phyloP scores from a whole-genome alignment of 1,140 invertebrate species.

The Drosophila sechellia region DNA sequence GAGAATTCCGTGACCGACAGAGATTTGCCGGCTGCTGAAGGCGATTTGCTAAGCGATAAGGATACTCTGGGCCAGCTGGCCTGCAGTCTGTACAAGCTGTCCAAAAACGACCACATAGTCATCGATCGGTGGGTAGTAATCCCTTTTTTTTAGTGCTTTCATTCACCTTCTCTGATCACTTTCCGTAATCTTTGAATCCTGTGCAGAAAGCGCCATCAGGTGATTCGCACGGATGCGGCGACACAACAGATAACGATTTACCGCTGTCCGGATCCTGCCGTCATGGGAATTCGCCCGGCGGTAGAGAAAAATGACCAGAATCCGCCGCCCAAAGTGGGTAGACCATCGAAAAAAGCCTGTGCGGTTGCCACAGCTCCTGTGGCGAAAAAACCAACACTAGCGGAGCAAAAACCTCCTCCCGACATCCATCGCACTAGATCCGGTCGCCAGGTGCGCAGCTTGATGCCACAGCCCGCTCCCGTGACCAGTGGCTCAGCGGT shows the following conservation, averaged over 20 bases:
- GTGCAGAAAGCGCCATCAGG: constrained; percentile 71
- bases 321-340: constrained; percentile 21
- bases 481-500: background rate
- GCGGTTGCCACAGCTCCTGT: background rate
- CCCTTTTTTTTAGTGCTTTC: too few species aligned
- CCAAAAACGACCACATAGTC: constrained; percentile 73
- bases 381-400: background rate
- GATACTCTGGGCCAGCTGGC: constrained; percentile 68
- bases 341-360: constrained; percentile 30
- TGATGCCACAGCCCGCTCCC: constrained; percentile 37
- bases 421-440: constrained; percentile 56
- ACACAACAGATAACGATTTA: constrained; percentile 78
- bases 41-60: constrained; percentile 15
- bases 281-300: constrained; percentile 58
- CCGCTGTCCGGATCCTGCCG: constrained; percentile 64
- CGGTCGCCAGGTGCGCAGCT: constrained; percentile 52
- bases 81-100: constrained; percentile 64
- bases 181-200: background rate
- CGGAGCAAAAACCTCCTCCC: constrained; percentile 5
- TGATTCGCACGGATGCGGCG: constrained; percentile 57
- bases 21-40: background rate
- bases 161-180: background rate
- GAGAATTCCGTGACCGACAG: background rate
- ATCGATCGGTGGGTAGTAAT: constrained; percentile 63
- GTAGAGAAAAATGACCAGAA: background rate